Percentiles rank a stretch among this genome's conserved stretches.
phyloP scores from a whole-genome alignment of 2,113 vertebrate genomes.

The Baryphthengus martii region DNA sequence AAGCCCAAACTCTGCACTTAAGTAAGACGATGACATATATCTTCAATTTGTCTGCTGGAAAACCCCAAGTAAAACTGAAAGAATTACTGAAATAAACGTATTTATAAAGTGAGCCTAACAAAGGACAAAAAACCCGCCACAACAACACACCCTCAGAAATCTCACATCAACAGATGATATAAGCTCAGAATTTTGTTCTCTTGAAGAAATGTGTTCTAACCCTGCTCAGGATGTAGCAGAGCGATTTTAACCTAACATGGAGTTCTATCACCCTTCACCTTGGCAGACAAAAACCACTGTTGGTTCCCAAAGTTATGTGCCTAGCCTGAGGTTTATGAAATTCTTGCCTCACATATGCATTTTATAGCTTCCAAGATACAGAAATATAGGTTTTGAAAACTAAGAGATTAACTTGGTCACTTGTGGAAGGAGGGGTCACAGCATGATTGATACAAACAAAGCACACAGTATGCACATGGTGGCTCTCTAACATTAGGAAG shows the following conservation, averaged over 20 bases:
- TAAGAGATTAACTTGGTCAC: not conserved
- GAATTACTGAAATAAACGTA: not conserved
- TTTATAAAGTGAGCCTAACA: not conserved
- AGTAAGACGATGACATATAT: not conserved
- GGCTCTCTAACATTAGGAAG: conserved; percentile 60
- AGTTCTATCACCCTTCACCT: not conserved
- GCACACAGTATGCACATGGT: conserved; percentile 17
- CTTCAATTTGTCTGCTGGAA: not conserved
- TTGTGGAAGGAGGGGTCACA: not conserved
- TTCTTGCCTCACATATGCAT: not conserved
- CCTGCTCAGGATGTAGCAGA: not conserved
- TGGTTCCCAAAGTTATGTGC: rapidly evolving
- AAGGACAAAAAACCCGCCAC: not conserved
- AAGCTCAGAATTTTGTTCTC: not conserved
- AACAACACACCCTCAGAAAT: rapidly evolving
- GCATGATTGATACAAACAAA: not conserved
- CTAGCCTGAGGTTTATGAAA: not conserved
- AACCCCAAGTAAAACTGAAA: not conserved
- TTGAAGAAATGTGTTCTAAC: not conserved
- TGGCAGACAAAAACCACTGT: not conserved
- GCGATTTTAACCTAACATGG: not conserved
- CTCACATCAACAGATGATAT: not conserved
- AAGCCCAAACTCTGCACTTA: not conserved
- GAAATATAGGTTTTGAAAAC: not conserved
- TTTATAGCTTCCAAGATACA: not conserved